A percentile compares a stretch with the other conserved stretches of the same genome.
Conservation (phyloP, 2,113 vertebrate genomes). For the Tetrao urogallus region DNA sequence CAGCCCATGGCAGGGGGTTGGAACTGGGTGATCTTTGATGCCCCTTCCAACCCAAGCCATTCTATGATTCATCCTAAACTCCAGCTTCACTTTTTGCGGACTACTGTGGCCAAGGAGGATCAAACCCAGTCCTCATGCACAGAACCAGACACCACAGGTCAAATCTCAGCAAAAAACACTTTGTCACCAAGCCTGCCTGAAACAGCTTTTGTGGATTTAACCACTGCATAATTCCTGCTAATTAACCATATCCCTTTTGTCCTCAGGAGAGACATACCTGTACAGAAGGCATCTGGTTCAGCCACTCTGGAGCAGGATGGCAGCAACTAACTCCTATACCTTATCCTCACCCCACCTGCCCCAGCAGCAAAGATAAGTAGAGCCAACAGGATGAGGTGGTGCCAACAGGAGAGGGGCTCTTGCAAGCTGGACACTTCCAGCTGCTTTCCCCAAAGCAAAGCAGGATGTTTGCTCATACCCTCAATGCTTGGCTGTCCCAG, state of each 20-base stretch:
- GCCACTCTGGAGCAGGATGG: background rate
- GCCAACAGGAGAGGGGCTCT: background rate
- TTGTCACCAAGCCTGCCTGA: background rate
- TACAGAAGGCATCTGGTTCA: background rate
- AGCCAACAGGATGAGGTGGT: background rate
- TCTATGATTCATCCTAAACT: background rate
- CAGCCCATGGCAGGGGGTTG: too few species aligned
- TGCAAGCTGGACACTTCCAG: background rate
- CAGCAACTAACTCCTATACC: fast-evolving
- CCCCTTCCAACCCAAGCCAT: too few species aligned
- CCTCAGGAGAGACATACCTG: background rate
- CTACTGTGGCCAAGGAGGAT: background rate
- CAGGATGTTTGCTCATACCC: background rate
- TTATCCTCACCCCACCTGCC: background rate
- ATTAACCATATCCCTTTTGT: background rate
- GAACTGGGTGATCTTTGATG: too few species aligned
- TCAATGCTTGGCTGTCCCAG: too few species aligned
- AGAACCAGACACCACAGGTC: background rate
- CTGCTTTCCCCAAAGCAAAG: background rate
- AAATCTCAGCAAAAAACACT: background rate
- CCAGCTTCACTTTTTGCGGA: background rate
- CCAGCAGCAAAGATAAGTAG: fast-evolving
- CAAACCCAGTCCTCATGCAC: background rate
- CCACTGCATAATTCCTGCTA: background rate
- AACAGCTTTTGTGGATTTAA: background rate